Percentiles rank a stretch among this genome's conserved stretches.
Evolutionary conservation across 2,888 invertebrate genomes (phyloP).

Genomic region (Stramonita haemastoma): DNA sequence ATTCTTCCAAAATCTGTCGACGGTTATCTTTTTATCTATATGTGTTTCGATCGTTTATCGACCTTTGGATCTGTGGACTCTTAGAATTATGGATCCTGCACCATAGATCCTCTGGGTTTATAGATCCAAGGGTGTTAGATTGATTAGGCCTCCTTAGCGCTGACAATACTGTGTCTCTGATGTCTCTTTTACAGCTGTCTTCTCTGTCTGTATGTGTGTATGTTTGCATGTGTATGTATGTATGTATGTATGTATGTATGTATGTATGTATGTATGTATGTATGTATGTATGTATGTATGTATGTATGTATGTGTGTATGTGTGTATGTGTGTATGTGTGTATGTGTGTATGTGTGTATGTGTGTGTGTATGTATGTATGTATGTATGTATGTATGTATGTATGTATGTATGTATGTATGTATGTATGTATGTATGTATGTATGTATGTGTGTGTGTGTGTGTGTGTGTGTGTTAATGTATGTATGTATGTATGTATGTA

Average conservation of each 20-base stretch:
- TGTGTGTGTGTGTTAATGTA: too few species aligned
- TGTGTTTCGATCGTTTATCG: background rate
- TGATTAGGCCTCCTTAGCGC: too few species aligned
- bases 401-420: background rate
- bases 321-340: background rate
- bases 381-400: background rate
- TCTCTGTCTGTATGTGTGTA: background rate
- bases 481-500: background rate
- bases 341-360: background rate
- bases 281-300: slow-evolving; percentile 21
- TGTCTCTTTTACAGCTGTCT: too few species aligned
- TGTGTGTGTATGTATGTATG: background rate
- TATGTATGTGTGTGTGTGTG: too few species aligned
- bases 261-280: slow-evolving; percentile 8
- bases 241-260: background rate
- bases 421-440: background rate
- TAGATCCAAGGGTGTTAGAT: background rate
- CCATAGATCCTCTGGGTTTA: too few species aligned
- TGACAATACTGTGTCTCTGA: too few species aligned
- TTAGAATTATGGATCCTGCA: background rate
- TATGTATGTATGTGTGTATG: slow-evolving; percentile 24
- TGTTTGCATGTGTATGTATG: background rate
- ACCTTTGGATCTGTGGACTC: background rate
- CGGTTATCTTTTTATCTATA: too few species aligned
- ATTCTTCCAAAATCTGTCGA: too few species aligned